Evolutionary conservation across 2,113 vertebrate species (phyloP).

Genomic region (Vimba vimba): DNA sequence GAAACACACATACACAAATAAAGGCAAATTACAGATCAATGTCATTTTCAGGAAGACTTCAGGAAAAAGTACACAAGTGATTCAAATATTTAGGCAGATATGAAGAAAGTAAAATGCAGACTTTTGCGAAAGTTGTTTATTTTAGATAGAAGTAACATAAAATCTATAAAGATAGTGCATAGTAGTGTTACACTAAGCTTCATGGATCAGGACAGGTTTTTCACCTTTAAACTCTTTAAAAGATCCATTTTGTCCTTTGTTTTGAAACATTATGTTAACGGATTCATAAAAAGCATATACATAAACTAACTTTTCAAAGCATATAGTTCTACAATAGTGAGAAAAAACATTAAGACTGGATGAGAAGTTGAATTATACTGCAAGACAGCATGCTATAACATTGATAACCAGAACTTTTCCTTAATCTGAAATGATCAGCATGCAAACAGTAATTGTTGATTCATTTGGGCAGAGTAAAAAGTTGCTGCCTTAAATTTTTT

Average conservation of each 20-base stretch:
- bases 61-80: too few species aligned
- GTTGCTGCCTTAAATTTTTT: too few species aligned
- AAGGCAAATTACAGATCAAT: too few species aligned
- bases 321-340: too few species aligned
- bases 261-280: too few species aligned
- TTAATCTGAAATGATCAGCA: background rate
- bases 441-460: slow-evolving; percentile 9
- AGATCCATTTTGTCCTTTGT: background rate
- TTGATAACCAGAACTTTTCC: background rate
- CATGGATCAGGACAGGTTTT: background rate
- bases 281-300: too few species aligned
- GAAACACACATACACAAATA: background rate
- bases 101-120: background rate
- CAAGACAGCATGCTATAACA: background rate
- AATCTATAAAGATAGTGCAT: background rate
- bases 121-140: background rate
- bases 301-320: too few species aligned
- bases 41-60: too few species aligned
- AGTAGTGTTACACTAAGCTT: background rate
- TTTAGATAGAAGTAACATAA: background rate
- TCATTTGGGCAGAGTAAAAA: background rate
- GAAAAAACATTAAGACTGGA: too few species aligned
- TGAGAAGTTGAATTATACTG: too few species aligned
- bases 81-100: background rate
- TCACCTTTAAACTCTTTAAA: background rate